Percentiles rank a stretch among this genome's conserved stretches.
Evolutionary conservation across 2,113 vertebrate genomes (phyloP).

Genomic region (Coryphaenoides rupestris): DNA sequence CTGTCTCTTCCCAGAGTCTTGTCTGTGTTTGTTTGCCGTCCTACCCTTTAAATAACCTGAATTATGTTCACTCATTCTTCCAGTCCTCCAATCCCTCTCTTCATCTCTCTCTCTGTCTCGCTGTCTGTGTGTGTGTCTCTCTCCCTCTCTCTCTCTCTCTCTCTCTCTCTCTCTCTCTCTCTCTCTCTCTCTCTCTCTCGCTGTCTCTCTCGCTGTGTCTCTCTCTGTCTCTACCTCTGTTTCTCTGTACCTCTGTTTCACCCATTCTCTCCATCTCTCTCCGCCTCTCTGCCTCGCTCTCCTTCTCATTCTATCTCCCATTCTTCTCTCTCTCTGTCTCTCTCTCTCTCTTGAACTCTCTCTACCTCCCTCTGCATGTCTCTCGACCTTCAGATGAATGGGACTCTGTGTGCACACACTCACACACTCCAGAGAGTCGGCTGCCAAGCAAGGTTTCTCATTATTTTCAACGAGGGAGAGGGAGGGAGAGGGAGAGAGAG

Average conservation of each 20-base stretch:
- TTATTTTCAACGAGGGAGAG: slow-evolving; percentile 40
- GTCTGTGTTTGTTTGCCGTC: not conserved
- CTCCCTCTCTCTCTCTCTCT: not conserved
- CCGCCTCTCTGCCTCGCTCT: not conserved
- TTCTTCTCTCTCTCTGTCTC: slow-evolving; percentile 13
- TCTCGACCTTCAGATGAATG: slow-evolving; percentile 49
- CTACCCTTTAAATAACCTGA: no score
- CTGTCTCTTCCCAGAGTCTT: not conserved
- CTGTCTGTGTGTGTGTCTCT: not conserved
- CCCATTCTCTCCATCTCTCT: not conserved
- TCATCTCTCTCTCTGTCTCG: slow-evolving; percentile 10
- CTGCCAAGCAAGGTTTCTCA: slow-evolving; percentile 60
- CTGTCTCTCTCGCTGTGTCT: not conserved
- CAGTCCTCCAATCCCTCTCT: not conserved
- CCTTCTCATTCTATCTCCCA: no score
- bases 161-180: not conserved
- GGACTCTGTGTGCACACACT: slow-evolving; percentile 35
- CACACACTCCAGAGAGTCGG: slow-evolving; percentile 24
- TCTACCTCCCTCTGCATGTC: not conserved
- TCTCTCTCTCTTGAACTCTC: not conserved
- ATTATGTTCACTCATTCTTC: not conserved
- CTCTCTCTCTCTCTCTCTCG: not conserved
- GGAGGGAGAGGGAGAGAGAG: not conserved
- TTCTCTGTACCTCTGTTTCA: not conserved
- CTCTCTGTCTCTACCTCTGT: slow-evolving; percentile 1